phyloP scores from a whole-genome alignment of 2,113 vertebrate species.

The Pelobates fuscus region DNA sequence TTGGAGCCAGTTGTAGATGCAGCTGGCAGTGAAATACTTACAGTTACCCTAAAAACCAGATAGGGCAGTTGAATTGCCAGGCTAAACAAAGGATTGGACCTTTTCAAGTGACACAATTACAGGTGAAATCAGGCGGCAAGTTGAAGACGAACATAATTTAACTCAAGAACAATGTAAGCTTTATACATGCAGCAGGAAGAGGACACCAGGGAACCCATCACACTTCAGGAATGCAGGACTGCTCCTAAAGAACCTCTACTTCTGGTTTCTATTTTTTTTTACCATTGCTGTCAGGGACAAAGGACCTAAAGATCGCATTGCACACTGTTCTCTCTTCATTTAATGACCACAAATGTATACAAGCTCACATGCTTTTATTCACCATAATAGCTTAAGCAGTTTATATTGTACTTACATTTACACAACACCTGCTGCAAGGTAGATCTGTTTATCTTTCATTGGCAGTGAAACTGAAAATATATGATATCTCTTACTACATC shows the following conservation, averaged over 20 bases:
- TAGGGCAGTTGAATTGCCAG: constrained; percentile 3
- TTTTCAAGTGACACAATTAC: constrained; percentile 3
- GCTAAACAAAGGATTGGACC: constrained; percentile 22
- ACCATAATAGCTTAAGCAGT: constrained; percentile 7
- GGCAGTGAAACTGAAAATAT: constrained; percentile 4
- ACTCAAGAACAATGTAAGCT: constrained; percentile 30
- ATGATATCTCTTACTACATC: background rate
- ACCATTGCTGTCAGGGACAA: constrained; percentile 10
- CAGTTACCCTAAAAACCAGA: constrained; percentile 4
- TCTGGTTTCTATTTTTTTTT: background rate
- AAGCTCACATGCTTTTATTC: constrained; percentile 19
- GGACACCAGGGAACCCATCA: constrained; percentile 16
- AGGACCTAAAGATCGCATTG: constrained; percentile 18
- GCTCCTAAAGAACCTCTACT: background rate
- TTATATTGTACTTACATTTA: constrained; percentile 12
- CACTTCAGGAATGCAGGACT: constrained; percentile 10
- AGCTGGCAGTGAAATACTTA: too few relatives aligned
- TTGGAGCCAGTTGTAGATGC: too few relatives aligned
- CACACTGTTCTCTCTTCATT: constrained; percentile 20
- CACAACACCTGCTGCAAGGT: constrained; percentile 40
- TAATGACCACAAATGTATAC: constrained; percentile 20
- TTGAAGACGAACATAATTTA: constrained; percentile 12
- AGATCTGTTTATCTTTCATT: constrained; percentile 19
- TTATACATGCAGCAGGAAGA: constrained; percentile 20
- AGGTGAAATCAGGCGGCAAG: constrained; percentile 20